These are phyloP conservation scores for Ascaphus truei DNA, from an alignment of 2,113 vertebrate species.

Conservation along the genomic window DNA sequence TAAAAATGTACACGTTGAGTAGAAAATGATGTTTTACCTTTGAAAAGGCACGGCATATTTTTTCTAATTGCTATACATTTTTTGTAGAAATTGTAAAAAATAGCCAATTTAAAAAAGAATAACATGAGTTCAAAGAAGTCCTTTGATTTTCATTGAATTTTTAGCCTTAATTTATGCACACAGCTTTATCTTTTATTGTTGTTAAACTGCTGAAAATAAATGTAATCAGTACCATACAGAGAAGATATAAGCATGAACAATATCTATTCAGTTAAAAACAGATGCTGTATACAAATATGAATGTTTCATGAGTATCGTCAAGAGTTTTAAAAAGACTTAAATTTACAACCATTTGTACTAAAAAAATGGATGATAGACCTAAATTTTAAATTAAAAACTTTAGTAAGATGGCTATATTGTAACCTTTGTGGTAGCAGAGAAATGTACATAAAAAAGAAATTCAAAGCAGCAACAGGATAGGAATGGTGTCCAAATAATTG, in stretches of 20 bases:
- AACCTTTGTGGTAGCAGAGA: no score
- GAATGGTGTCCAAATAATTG: no score
- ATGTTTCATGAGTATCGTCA: no score
- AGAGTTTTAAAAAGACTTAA: no score
- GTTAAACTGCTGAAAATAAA: slow-evolving; percentile 23
- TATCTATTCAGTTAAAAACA: slow-evolving; percentile 17
- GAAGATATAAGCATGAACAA: slow-evolving; percentile 20
- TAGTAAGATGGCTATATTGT: no score
- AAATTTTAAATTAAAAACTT: no score
- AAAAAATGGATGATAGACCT: no score
- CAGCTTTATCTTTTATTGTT: slow-evolving; percentile 27
- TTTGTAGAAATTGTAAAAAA: slow-evolving; percentile 8
- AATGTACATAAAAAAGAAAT: no score
- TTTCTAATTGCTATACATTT: slow-evolving; percentile 17
- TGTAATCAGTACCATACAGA: slow-evolving; percentile 26
- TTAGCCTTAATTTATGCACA: slow-evolving; percentile 20
- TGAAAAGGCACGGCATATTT: slow-evolving; percentile 2
- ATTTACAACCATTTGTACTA: no score
- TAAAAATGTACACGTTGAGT: neutral
- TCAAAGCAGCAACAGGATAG: no score
- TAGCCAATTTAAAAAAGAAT: slow-evolving; percentile 5
- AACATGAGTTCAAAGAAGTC: neutral
- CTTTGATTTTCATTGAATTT: neutral
- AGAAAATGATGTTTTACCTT: neutral
- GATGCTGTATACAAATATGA: slow-evolving; percentile 10